These are phyloP conservation scores for Pocillopora meandrina DNA, from an alignment of 92 coral and sea anemone species.

Conservation along the genomic window DNA sequence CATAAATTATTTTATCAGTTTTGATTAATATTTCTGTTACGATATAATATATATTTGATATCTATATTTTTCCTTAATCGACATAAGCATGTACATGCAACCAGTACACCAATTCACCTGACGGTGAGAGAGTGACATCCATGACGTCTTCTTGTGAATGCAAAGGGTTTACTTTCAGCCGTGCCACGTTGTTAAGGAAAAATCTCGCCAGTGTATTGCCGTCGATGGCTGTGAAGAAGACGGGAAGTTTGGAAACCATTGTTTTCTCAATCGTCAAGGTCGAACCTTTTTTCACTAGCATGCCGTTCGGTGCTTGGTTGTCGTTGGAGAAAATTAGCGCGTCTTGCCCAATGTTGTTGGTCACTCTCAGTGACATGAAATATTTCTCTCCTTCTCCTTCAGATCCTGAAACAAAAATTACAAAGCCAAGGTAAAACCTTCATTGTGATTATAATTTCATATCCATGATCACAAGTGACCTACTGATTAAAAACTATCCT, in stretches of 20 bases:
- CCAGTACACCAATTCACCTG: slow-evolving; percentile 50
- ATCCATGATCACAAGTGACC: too few species aligned
- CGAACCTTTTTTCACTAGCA: slow-evolving; percentile 45
- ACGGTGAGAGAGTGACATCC: slow-evolving; percentile 63
- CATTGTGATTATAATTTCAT: too few species aligned
- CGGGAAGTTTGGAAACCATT: slow-evolving; percentile 32
- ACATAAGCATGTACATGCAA: not conserved
- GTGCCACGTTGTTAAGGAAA: slow-evolving; percentile 71
- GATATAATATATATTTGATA: too few species aligned
- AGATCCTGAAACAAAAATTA: slow-evolving; percentile 54
- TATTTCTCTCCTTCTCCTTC: slow-evolving; percentile 72
- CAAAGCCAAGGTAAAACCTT: not conserved
- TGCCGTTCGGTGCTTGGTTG: slow-evolving; percentile 79
- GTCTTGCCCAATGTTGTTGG: slow-evolving; percentile 65
- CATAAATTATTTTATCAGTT: too few species aligned
- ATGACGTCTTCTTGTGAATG: slow-evolving; percentile 62
- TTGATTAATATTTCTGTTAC: too few species aligned
- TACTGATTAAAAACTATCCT: too few species aligned
- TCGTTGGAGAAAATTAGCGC: slow-evolving; percentile 78
- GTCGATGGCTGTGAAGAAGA: slow-evolving; percentile 75
- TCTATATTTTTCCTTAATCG: too few species aligned
- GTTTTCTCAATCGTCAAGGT: slow-evolving; percentile 63
- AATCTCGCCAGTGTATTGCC: slow-evolving; percentile 50
- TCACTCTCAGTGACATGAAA: slow-evolving; percentile 64
- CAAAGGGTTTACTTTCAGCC: slow-evolving; percentile 58